These are phyloP conservation scores for Apodemus agrarius DNA, from an alignment of 2,797 vertebrate species.

Conservation along the genomic window DNA sequence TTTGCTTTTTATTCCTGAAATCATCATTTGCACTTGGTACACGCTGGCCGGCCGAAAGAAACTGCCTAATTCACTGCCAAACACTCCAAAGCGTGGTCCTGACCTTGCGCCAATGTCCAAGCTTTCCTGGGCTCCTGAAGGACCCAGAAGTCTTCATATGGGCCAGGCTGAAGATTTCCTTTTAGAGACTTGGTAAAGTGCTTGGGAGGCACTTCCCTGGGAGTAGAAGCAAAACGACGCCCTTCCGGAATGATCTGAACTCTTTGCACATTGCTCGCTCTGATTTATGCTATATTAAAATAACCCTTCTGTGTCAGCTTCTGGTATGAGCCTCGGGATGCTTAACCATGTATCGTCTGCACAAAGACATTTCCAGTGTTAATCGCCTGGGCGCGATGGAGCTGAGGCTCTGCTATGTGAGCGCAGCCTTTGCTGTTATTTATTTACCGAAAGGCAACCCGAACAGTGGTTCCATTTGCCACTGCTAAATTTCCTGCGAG, in stretches of 20 bases:
- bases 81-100: neutral
- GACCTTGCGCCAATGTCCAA: neutral
- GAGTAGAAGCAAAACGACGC: slow-evolving; percentile 79
- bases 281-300: slow-evolving; percentile 83
- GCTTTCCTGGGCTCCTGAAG: neutral
- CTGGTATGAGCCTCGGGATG: slow-evolving; percentile 69
- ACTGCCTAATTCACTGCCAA: neutral
- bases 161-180: neutral
- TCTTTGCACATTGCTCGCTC: slow-evolving; percentile 78
- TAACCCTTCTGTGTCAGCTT: slow-evolving; percentile 82
- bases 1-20: neutral
- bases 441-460: slow-evolving; percentile 84
- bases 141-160: neutral
- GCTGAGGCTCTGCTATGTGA: slow-evolving; percentile 54
- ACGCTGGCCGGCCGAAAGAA: neutral
- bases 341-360: slow-evolving; percentile 74
- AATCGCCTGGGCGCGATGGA: slow-evolving; percentile 45
- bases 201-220: slow-evolving; percentile 75
- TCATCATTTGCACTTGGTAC: neutral
- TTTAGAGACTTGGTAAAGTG: slow-evolving; percentile 70
- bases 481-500: slow-evolving; percentile 85
- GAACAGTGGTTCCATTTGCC: slow-evolving; percentile 85
- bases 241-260: slow-evolving; percentile 74
- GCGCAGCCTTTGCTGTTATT: slow-evolving; percentile 80
- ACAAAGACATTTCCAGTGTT: slow-evolving; percentile 78